Evolutionary conservation across 2,888 invertebrate genomes (phyloP), one percentile per base, ranked within the genome.

Genomic region (Capitulum mitella): DNA sequence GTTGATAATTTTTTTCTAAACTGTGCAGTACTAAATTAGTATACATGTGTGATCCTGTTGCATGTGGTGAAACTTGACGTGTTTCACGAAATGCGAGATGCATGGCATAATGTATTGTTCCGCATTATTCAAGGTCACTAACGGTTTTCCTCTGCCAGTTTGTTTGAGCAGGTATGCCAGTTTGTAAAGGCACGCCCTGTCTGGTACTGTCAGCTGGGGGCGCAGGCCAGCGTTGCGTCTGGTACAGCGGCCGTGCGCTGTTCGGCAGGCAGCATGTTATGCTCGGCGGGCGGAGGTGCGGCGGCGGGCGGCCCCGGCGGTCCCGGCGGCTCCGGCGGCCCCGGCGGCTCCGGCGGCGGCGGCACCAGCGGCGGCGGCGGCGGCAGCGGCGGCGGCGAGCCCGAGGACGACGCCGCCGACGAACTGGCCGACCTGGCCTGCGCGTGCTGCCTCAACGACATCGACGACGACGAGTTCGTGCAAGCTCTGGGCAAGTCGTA

Each of bases 401-500:
- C 61, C 14, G 64, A 34, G n/a, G 80, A 78, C 70, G 80, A 75
- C 26, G 79, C 74, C 64, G 75, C 64, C 48, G 81, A 81, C 48
- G 81, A 81, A 37, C 61, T 77, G 51, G 82, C 82, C 64, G 79
- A 82, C 37, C 82, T 82, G 80, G 81, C 87, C 80, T 93, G 93
- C 85, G 91, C 92, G 40, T 92, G 92, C 78, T 93, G 93, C 86
- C 86, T 92, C 82, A 93, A 93, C 84, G 87, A 89, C 77, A 89
- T 93, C 61, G 90, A 91, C 29, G 91, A 91, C 82, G 91, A 92
- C 83, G 93, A 94, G 84, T 92, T 91, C 85, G 90, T 94, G 80
- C 91, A 92, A 81, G 94, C 94, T 22, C 87, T 94, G 82, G 91
- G 90, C 81, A 93, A 93, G 85, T 92, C 93, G 85, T 95, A 94